Evolutionary conservation across 2,113 vertebrate genomes (phyloP).

Genomic region (Hippocampus barbouri): DNA sequence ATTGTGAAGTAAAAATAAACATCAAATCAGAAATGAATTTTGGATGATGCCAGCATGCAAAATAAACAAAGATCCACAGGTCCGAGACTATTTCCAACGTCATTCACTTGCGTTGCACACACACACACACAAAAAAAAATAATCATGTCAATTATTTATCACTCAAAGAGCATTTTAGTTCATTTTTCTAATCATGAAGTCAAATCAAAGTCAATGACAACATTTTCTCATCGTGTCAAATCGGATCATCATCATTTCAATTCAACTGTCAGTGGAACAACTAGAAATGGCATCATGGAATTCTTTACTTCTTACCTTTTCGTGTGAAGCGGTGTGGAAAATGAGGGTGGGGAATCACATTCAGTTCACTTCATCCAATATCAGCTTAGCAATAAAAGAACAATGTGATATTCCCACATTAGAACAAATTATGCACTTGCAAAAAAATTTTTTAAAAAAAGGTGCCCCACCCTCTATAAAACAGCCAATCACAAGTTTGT

Average conservation of each 20-base stretch:
- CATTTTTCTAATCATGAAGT: not conserved
- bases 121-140: too few species aligned
- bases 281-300: too few species aligned
- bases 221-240: not conserved
- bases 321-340: not conserved
- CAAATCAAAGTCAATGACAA: not conserved
- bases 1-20: not conserved
- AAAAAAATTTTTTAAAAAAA: not conserved
- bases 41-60: not conserved
- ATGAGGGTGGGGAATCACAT: constrained; percentile 3
- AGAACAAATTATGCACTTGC: not conserved
- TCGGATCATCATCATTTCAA: not conserved
- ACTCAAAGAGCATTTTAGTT: too few species aligned
- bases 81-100: too few species aligned
- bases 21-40: not conserved
- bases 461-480: constrained; percentile 18
- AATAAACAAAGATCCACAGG: too few species aligned
- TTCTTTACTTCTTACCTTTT: constrained; percentile 34
- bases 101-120: not conserved
- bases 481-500: constrained; percentile 41
- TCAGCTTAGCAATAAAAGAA: not conserved
- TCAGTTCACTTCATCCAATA: not conserved
- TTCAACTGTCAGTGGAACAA: not conserved
- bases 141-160: too few species aligned
- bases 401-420: not conserved